Percentiles rank a stretch among this genome's conserved stretches.
Evolutionary conservation across 2,113 vertebrate genomes (phyloP).

Genomic region (Pteronura brasiliensis): DNA sequence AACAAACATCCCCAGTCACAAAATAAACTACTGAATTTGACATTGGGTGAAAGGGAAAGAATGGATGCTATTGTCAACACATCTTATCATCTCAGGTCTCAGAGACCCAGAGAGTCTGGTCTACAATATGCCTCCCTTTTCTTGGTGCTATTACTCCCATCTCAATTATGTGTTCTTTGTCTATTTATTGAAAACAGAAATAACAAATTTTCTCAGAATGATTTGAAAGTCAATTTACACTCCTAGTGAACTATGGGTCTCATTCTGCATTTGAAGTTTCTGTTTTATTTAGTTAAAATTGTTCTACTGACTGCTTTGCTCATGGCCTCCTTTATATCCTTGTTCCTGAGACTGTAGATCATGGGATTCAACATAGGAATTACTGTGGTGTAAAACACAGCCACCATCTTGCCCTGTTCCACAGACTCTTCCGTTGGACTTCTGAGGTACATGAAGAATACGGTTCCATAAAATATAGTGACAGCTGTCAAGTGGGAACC

Average conservation of each 20-base stretch:
- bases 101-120: not conserved
- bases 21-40: not conserved
- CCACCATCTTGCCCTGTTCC: slow-evolving; percentile 29
- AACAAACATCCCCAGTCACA: not conserved
- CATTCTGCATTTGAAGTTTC: not conserved
- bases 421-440: not conserved
- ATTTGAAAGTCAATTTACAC: not conserved
- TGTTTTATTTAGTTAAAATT: not conserved
- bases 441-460: slow-evolving; percentile 28
- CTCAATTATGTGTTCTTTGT: not conserved
- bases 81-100: not conserved
- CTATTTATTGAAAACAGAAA: not conserved
- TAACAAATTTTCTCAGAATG: not conserved
- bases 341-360: slow-evolving; percentile 39
- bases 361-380: slow-evolving; percentile 46
- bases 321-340: slow-evolving; percentile 38
- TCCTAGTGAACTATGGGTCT: not conserved
- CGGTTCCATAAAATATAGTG: slow-evolving; percentile 11
- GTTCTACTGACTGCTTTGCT: not conserved
- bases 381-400: slow-evolving; percentile 10
- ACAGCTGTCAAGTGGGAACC: slow-evolving; percentile 24
- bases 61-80: not conserved
- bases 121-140: not conserved
- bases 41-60: not conserved
- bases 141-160: not conserved